Evolutionary conservation across 2,113 vertebrate species (phyloP).

Genomic region (Barbus barbus): DNA sequence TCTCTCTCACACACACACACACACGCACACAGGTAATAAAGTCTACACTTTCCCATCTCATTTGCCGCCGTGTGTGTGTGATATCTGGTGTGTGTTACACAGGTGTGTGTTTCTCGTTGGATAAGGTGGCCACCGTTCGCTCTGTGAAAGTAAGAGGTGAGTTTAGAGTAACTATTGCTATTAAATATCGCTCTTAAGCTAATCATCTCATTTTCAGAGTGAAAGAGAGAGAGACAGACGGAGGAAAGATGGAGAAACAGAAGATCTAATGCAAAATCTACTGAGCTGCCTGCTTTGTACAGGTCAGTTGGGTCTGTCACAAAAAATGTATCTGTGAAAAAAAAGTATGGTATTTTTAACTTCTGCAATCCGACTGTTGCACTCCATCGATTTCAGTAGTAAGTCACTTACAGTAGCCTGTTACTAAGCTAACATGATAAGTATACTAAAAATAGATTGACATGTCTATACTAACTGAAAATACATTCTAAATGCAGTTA

Average conservation of each 20-base stretch:
- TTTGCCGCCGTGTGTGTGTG: background rate
- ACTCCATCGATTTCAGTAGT: too few relatives aligned
- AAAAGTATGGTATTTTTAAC: too few relatives aligned
- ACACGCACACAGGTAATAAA: background rate
- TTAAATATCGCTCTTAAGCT: background rate
- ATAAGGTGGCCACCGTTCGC: background rate
- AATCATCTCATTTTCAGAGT: slow-evolving; percentile 7
- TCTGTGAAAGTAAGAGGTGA: slow-evolving; percentile 3
- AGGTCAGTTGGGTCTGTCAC: background rate
- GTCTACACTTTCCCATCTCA: background rate
- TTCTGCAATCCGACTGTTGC: too few relatives aligned
- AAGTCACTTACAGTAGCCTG: too few relatives aligned
- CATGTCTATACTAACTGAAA: too few relatives aligned
- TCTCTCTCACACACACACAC: background rate
- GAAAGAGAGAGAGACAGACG: background rate
- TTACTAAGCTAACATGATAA: too few relatives aligned
- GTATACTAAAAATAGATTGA: too few relatives aligned
- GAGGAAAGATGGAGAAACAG: too few relatives aligned
- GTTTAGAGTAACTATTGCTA: background rate
- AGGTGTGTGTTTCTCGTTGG: background rate
- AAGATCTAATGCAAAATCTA: too few relatives aligned
- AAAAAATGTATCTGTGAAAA: background rate
- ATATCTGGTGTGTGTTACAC: background rate
- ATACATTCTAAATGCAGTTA: too few relatives aligned
- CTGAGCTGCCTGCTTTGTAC: too few relatives aligned